Evolutionary conservation across 2,113 vertebrate species (phyloP), one percentile per base, ranked within the genome.

Genomic region (Dicrurus megarhynchus): DNA sequence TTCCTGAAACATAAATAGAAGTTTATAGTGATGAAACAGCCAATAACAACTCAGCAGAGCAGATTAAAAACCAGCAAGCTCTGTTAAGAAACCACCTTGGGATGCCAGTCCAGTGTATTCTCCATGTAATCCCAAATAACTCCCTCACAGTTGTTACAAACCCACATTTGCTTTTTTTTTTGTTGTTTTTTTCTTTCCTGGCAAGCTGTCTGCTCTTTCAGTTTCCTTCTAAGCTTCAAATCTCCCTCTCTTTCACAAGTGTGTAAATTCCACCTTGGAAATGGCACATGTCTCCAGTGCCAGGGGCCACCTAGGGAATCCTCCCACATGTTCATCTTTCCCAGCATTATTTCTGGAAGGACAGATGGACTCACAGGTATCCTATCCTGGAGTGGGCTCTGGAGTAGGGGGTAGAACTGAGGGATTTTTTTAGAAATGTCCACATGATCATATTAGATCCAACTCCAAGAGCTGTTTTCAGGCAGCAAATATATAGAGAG

Each of bases 271-370:
- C 63, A 32, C 11, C 49, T 16, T 60, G 70, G 74, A 84, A 94
- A 26, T 0, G 4, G 27, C 47, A 50, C 18, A 2, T 3, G 5
- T 19, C 0, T 3, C 10, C 3, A 0, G 35, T 28, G 81, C 56
- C 74, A 95, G 47, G 5, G 44, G 30, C 64, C 56, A 52, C 53
- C 56, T 10, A 67, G 44, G 42, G 46, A 79, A 79, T 12, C n/a
- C 61, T 83, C 87, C 74, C 49, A 87, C 67, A 13, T 2, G 1
- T 44, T 53, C 78, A 32, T 52, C 44, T 69, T 69, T 49, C 14
- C 87, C 92, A 74, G 42, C 20, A 37, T 52, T 32, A 52, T 39
- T 84, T 75, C 57, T 79, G 74, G 14, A 42, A 56, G 46, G 87
- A 82, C 57, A 93, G 64, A 94, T 63, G 78, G 74, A 73, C 59